Conservation (phyloP, 2,888 invertebrate species). For the Machimus atricapillus region DNA sequence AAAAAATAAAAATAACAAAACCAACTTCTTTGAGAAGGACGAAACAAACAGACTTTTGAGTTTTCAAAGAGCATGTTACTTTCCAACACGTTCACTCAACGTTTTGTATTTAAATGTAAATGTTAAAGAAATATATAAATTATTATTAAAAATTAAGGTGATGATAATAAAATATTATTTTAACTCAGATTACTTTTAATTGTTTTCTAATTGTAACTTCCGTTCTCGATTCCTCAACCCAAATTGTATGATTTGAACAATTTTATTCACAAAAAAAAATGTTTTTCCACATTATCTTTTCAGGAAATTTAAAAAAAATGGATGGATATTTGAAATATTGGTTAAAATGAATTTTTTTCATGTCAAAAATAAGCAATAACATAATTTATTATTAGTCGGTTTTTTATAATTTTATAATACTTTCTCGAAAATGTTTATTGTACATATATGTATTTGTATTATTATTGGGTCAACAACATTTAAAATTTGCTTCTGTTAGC, state of each 20-base stretch:
- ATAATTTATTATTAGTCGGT: too few species aligned
- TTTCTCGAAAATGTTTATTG: too few species aligned
- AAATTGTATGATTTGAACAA: not conserved
- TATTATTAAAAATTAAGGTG: slow-evolving; percentile 34
- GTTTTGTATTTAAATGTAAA: slow-evolving; percentile 36
- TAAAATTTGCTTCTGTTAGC: too few species aligned
- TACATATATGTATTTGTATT: too few species aligned
- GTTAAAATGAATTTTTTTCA: too few species aligned
- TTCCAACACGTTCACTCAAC: slow-evolving; percentile 34
- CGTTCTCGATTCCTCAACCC: not conserved
- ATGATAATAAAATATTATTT: slow-evolving; percentile 38
- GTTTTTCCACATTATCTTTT: too few species aligned
- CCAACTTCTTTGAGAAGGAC: not conserved
- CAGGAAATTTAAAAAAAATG: too few species aligned
- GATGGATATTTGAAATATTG: too few species aligned
- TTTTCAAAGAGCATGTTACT: slow-evolving; percentile 15
- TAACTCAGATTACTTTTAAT: slow-evolving; percentile 3
- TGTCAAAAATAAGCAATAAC: too few species aligned
- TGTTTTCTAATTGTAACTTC: not conserved
- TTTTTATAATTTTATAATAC: too few species aligned
- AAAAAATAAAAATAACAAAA: slow-evolving; percentile 6
- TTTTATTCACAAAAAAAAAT: too few species aligned
- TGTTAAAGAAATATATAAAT: slow-evolving; percentile 35
- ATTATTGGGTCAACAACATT: too few species aligned
- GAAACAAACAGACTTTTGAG: slow-evolving; percentile 27